Percentiles rank a stretch among this genome's conserved stretches.
Conservation (phyloP, 2,113 vertebrate species). For the Martes martes region DNA sequence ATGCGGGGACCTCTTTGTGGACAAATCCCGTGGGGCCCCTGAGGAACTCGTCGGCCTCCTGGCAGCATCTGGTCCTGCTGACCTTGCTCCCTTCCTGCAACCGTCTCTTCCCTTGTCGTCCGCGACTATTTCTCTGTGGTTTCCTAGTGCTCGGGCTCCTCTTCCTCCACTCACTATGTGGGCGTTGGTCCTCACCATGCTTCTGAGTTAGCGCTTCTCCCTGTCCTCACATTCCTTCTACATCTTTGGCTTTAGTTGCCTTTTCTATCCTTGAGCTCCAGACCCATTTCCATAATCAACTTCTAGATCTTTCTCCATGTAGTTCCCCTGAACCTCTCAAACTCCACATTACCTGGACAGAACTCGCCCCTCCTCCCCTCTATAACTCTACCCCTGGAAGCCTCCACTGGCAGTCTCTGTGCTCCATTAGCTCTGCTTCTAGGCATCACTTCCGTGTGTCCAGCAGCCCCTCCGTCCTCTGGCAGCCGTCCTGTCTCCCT, state of each 20-base stretch:
- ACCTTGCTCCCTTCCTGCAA: not conserved
- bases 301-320: not conserved
- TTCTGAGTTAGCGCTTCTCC: not conserved
- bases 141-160: not conserved
- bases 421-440: not conserved
- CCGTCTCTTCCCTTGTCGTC: not conserved
- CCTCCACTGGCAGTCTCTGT: not conserved
- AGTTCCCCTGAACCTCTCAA: not conserved
- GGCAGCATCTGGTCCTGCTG: not conserved
- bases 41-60: not conserved
- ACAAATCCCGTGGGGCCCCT: not conserved
- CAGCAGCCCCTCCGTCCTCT: not conserved
- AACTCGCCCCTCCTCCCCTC: not conserved
- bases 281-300: not conserved
- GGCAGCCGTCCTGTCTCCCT: not conserved
- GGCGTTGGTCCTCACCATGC: fast-evolving
- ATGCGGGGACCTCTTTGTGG: not conserved
- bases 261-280: not conserved
- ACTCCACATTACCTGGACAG: not conserved
- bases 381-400: not conserved
- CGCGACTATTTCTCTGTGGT: not conserved
- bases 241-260: not conserved
- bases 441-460: not conserved
- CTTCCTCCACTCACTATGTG: not conserved
- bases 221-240: not conserved